Evolutionary conservation across 1,140 invertebrate genomes (phyloP).

Genomic region (Planococcus citri): DNA sequence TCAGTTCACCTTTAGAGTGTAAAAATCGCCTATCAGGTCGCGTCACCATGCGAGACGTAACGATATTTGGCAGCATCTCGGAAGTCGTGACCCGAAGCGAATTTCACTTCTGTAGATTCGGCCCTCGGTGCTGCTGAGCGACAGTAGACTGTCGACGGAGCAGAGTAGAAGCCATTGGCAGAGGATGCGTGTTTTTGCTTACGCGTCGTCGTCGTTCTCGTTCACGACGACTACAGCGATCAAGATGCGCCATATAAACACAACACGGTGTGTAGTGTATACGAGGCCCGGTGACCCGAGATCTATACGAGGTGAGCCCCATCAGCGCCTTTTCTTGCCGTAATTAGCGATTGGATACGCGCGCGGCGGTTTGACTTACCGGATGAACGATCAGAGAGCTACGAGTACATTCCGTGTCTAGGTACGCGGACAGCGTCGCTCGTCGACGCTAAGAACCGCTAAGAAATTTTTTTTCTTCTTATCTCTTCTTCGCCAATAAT

Average conservation of each 20-base stretch:
- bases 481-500: too few species aligned
- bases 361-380: slow-evolving; percentile 1
- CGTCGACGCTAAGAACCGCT: too few species aligned
- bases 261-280: too few species aligned
- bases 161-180: too few species aligned
- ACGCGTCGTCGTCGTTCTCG: background rate
- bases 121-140: background rate
- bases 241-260: background rate
- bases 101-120: background rate
- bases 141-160: too few species aligned
- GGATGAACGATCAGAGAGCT: slow-evolving; percentile 1
- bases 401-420: too few species aligned
- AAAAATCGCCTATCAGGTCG: background rate
- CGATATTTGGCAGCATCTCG: slow-evolving; percentile 4
- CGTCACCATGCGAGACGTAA: background rate
- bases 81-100: slow-evolving; percentile 4
- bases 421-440: too few species aligned
- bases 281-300: background rate
- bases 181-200: slow-evolving; percentile 1
- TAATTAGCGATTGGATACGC: slow-evolving; percentile 6
- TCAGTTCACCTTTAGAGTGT: too few species aligned
- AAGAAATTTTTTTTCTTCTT: too few species aligned
- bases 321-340: background rate
- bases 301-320: background rate
- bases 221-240: too few species aligned